Base-by-base conservation (phyloP, 1,140 invertebrate species). In the Maniola jurtina region DNA sequence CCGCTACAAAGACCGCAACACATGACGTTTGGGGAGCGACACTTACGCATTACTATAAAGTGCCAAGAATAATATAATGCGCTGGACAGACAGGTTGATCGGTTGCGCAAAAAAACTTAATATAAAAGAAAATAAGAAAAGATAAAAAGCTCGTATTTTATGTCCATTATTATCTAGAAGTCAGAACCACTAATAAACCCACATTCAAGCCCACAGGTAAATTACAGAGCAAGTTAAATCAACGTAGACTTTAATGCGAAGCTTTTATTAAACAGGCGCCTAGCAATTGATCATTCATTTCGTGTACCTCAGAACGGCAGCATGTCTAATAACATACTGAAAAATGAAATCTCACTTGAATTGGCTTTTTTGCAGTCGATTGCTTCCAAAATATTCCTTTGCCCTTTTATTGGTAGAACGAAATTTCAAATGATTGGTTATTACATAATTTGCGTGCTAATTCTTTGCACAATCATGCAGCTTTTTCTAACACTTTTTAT, bases 401-500 rank as follows among this genome's bases (percentile, higher is more conserved):
- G 71, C 55, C 84, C 83, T 38, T 85, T 84, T 62, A 74, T 73
- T 6, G 72, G 66, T 7, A 71, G 68, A 64, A 73, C 70, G 5
- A 84, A 76, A 59, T n/a, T 15, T 1, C 64, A 70, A 36, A 61
- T 75, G 25, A 42, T 74, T 40, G 76, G 76, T n/a, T 88, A 74
- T 48, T 33, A 60, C 7, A 45, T 76, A 3, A 73, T 73, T 8
- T 77, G 69, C 36, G 58, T 73, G 5, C 59, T 89, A 10, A 56
- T 83, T 0, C 6, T 77, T 0, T 68, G 79, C 11, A 82, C 83
- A 6, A 71, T 73, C 0, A 40, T 64, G 5, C 87, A 88, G 68
- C 62, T 86, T n/a, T 72, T 77, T n/a, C 34, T 80, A 4, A 82
- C 84, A 5, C 68, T 88, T 14, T 75, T 71, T 40, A 63, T 80